Base-by-base conservation (phyloP, 1,140 invertebrate species). In the Archegozetes longisetosus region DNA sequence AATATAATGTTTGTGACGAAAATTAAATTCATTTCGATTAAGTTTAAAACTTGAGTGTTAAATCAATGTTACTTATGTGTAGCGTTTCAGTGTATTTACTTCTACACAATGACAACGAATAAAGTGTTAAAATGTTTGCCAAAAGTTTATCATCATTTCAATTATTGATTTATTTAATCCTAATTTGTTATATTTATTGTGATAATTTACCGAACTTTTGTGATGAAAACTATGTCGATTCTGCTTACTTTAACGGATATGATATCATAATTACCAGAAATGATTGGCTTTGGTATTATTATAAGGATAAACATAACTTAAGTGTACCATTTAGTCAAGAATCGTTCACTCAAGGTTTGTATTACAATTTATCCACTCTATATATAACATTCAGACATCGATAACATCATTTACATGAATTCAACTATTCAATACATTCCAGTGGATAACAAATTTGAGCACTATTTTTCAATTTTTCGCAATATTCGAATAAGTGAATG, bases 301-400 rank as follows among this genome's bases (percentile, higher is more conserved):
- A 58, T 46, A 58, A 58, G 27, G 57, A 58, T 50, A 23, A 52
- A 3, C 46, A 58, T 46, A 25, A 29, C 12, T 14, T 58, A 12
- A 58, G 57, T 22, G 9, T 14, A 50, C 13, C 57, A 22, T 58
- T 4, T 46, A 47, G 49, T 46, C 57, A 58, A 40, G 13, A 47
- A 50, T 17, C 24, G 49, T 58, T 58, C 49, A 58, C 57, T 50
- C 57, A 58, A 58, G 57, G 57, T 58, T 25, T 24, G 57, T 6
- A 55, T 9, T 24, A 52, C 6, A 52, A 9, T 6, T 25, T 25
- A 28, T 25, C 14, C 14, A 47, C 14, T 47, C 14, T 14, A 47
- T 14, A 47, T 14, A 47, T 14, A 47, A 14, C 14, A 14, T 14
- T 47, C n/a, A 14, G n/a, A 47, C 14, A 14, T 47, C 14, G 14